Conservation (phyloP, 2,888 invertebrate species). For the Ochropleura plecta region DNA sequence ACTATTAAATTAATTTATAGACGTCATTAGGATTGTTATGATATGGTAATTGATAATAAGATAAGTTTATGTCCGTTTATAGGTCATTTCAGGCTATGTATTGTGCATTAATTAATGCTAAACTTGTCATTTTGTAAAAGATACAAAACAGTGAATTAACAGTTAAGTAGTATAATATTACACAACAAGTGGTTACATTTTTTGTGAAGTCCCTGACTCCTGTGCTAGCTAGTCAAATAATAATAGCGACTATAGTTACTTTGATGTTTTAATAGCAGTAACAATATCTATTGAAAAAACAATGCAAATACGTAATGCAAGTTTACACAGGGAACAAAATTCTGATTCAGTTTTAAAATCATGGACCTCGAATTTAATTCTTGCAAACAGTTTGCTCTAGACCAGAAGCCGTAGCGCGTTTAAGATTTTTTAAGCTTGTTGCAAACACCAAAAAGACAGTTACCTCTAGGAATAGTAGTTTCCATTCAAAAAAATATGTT, state of each 20-base stretch:
- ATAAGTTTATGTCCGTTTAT: slow-evolving; percentile 26
- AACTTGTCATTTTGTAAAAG: slow-evolving; percentile 3
- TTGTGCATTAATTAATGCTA: slow-evolving; percentile 5
- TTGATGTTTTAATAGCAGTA: not conserved
- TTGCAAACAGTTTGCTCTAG: not conserved
- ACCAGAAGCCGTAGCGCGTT: too few relatives aligned
- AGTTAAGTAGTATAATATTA: too few relatives aligned
- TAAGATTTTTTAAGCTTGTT: too few relatives aligned
- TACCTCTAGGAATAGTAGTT: too few relatives aligned
- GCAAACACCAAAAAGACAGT: too few relatives aligned
- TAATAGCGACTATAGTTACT: not conserved
- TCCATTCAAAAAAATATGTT: too few relatives aligned
- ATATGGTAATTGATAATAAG: slow-evolving; percentile 43
- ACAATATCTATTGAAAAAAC: not conserved
- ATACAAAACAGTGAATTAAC: not conserved
- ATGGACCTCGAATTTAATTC: not conserved
- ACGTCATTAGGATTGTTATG: slow-evolving; percentile 54
- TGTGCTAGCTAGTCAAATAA: too few relatives aligned
- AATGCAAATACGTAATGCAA: not conserved
- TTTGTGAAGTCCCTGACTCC: too few relatives aligned
- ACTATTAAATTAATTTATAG: slow-evolving; percentile 49
- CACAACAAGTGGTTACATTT: too few relatives aligned
- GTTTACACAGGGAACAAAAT: not conserved
- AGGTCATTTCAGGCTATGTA: slow-evolving; percentile 30
- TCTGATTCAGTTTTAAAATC: not conserved